These are phyloP conservation scores for Melanotaenia boesemani DNA, from an alignment of 2,797 vertebrate species.

Conservation along the genomic window DNA sequence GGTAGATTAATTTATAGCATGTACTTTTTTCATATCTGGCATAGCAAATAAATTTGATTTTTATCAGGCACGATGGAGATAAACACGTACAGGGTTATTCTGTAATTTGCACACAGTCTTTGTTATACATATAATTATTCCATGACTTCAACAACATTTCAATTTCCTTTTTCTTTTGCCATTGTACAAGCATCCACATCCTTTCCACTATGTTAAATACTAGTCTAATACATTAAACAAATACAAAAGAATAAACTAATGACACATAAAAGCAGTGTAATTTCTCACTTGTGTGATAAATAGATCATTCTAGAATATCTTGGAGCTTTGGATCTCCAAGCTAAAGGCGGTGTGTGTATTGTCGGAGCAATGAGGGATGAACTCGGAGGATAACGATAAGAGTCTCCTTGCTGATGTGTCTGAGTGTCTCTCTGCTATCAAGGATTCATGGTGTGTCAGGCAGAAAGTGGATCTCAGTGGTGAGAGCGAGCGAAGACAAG, in stretches of 20 bases:
- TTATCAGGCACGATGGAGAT: background rate
- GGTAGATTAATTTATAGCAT: slow-evolving; percentile 15
- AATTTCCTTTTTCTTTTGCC: too few relatives aligned
- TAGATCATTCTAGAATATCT: slow-evolving; percentile 34
- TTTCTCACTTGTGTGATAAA: slow-evolving; percentile 33
- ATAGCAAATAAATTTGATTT: background rate
- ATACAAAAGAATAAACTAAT: slow-evolving; percentile 25
- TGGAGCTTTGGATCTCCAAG: slow-evolving; percentile 32
- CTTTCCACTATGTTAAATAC: background rate
- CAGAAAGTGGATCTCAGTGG: slow-evolving; percentile 58
- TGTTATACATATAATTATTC: background rate
- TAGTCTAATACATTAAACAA: slow-evolving; percentile 8
- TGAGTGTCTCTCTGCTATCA: slow-evolving; percentile 68
- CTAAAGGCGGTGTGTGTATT: slow-evolving; percentile 54
- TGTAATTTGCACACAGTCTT: background rate
- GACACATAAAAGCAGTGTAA: slow-evolving; percentile 26
- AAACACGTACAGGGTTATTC: background rate
- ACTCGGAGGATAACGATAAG: slow-evolving; percentile 49
- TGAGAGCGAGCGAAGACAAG: slow-evolving; percentile 62
- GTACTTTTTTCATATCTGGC: slow-evolving; percentile 6
- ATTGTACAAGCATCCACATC: too few relatives aligned
- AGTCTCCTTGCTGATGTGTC: slow-evolving; percentile 62
- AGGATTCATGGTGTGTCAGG: slow-evolving; percentile 72
- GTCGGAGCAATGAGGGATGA: slow-evolving; percentile 57
- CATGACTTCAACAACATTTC: background rate